A percentile compares a stretch with the other conserved stretches of the same genome.
Conservation (phyloP, 2,113 vertebrate species). For the Pterocles burchelli region DNA sequence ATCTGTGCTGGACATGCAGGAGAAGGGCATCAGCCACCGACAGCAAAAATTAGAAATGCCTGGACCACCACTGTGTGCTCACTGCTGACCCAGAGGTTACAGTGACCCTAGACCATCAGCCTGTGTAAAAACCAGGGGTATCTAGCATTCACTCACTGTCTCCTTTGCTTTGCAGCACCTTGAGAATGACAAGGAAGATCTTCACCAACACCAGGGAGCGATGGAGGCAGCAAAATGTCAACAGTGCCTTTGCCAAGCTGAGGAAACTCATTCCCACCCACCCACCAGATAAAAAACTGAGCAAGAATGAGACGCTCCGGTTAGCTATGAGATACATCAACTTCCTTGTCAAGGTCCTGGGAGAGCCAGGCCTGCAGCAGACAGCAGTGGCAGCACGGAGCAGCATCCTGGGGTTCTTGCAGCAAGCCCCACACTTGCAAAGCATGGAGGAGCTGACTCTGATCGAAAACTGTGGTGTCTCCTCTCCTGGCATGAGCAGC, state of each 20-base stretch:
- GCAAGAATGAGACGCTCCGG: conserved; percentile 97
- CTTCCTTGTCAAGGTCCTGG: conserved; percentile 91
- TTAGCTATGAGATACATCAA: conserved; percentile 98
- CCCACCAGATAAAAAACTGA: conserved; percentile 97
- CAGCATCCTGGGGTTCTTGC: conserved; percentile 73
- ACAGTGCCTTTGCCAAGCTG: conserved; percentile 93
- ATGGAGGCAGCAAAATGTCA: conserved; percentile 98
- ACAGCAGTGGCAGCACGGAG: conserved; percentile 53
- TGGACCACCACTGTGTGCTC: background rate
- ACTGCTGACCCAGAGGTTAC: background rate
- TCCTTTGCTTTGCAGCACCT: conserved; percentile 27
- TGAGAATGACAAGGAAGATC: conserved; percentile 91
- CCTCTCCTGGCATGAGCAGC: conserved; percentile 81
- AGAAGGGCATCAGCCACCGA: background rate
- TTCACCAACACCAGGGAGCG: conserved; percentile 93
- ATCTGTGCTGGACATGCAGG: background rate
- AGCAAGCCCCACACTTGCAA: conserved; percentile 66
- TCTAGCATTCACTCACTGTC: background rate
- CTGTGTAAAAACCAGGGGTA: background rate
- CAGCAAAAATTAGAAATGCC: background rate
- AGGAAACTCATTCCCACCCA: conserved; percentile 97
- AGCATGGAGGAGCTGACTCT: conserved; percentile 74
- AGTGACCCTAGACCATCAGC: background rate
- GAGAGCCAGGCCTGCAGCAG: conserved; percentile 84
- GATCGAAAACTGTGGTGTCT: conserved; percentile 77